These are phyloP conservation scores for Epistrophella euchroma DNA, from an alignment of 2,888 invertebrate genomes.

Conservation along the genomic window DNA sequence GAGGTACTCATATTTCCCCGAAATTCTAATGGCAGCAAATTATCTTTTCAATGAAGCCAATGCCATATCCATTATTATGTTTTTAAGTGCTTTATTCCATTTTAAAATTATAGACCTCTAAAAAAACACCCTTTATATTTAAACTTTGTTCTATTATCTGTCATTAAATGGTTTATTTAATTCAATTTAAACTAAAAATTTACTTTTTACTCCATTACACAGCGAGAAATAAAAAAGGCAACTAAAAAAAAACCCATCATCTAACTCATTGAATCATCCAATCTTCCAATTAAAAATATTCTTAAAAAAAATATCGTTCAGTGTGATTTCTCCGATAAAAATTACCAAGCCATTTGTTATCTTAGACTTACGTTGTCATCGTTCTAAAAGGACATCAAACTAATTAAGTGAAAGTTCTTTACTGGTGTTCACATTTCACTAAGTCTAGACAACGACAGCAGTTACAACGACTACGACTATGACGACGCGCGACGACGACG, in stretches of 20 bases:
- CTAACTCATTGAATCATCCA: constrained; percentile 58
- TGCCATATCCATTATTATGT: too few species aligned
- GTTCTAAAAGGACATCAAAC: constrained; percentile 34
- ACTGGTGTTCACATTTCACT: constrained; percentile 46
- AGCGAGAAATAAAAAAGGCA: not conserved
- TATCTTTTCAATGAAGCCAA: too few species aligned
- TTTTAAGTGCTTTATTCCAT: too few species aligned
- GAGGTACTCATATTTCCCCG: too few species aligned
- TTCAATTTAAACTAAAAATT: not conserved
- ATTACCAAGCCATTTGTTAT: constrained; percentile 66
- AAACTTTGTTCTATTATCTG: not conserved
- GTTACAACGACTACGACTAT: not conserved
- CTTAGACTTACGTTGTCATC: constrained; percentile 43
- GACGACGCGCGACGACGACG: not conserved
- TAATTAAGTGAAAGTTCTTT: constrained; percentile 68
- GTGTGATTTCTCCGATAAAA: constrained; percentile 46
- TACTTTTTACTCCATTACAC: not conserved
- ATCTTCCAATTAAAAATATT: constrained; percentile 56
- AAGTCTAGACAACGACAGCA: constrained; percentile 55
- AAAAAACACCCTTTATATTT: not conserved
- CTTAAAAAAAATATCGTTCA: constrained; percentile 15
- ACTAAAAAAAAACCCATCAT: constrained; percentile 50
- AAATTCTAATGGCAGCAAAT: too few species aligned
- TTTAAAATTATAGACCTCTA: too few species aligned
- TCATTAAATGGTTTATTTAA: not conserved